A percentile compares a stretch with the other conserved stretches of the same genome.
Conservation (phyloP, 1,140 invertebrate genomes). For the Pollicipes pollicipes region DNA sequence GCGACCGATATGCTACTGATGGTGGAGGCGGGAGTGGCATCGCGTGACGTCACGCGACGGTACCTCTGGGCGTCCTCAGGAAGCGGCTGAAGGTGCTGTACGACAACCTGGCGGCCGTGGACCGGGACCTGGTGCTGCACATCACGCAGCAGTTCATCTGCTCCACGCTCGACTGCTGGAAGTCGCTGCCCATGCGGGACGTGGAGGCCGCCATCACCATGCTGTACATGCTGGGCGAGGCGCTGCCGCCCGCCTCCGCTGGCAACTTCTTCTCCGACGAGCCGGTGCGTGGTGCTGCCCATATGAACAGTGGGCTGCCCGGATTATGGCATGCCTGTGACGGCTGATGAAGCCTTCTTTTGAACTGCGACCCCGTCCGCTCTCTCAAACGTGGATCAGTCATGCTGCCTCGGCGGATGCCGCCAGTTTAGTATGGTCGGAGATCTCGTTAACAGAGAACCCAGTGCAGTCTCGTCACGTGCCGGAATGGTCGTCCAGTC, state of each 20-base stretch:
- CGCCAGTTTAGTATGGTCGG: too few species aligned
- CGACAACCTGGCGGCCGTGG: constrained; percentile 34
- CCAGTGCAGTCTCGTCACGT: too few species aligned
- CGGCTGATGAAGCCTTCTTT: too few species aligned
- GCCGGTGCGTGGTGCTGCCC: constrained; percentile 16
- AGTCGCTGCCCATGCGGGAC: constrained; percentile 29
- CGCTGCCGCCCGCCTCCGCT: constrained; percentile 27
- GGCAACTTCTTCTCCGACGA: constrained; percentile 30
- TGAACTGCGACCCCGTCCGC: too few species aligned
- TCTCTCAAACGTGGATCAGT: too few species aligned
- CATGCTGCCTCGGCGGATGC: too few species aligned
- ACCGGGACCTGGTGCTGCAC: constrained; percentile 31
- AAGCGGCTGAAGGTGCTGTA: constrained; percentile 38
- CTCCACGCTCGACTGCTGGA: constrained; percentile 31
- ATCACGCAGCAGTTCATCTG: constrained; percentile 29
- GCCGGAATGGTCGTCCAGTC: too few species aligned
- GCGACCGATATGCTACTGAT: too few species aligned
- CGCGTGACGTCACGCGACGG: too few species aligned
- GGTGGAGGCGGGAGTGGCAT: too few species aligned
- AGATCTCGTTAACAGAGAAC: too few species aligned
- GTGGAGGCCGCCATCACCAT: constrained; percentile 36
- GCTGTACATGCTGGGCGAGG: constrained; percentile 37
- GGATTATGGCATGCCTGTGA: too few species aligned
- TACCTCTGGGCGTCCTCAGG: constrained; percentile 29
- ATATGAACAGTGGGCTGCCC: neutral